Conservation (phyloP, 2,797 vertebrate genomes). For the Myotis planiceps region DNA sequence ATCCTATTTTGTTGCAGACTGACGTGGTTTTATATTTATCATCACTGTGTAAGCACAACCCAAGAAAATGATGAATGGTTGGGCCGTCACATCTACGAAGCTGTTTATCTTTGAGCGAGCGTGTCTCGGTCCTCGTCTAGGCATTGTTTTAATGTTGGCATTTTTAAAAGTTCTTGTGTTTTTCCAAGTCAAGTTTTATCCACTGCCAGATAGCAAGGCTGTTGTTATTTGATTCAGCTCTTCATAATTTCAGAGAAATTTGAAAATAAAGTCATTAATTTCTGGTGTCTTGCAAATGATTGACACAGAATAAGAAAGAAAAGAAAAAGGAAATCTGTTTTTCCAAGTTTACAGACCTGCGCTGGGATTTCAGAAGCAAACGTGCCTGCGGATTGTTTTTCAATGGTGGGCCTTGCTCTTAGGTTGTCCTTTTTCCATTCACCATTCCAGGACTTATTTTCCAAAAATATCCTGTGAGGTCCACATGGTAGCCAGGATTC, state of each 20-base stretch:
- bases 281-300: slow-evolving; percentile 43
- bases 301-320: background rate
- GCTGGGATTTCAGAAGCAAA: slow-evolving; percentile 41
- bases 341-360: slow-evolving; percentile 39
- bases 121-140: background rate
- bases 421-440: slow-evolving; percentile 75
- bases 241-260: slow-evolving; percentile 35
- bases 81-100: background rate
- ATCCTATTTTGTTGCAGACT: background rate
- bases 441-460: slow-evolving; percentile 75
- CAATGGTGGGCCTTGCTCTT: slow-evolving; percentile 40
- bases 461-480: slow-evolving; percentile 76
- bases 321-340: background rate
- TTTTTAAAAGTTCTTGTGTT: background rate
- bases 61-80: background rate
- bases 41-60: background rate
- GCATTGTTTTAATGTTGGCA: slow-evolving; percentile 13
- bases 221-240: slow-evolving; percentile 22
- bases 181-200: slow-evolving; percentile 36
- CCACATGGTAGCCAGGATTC: slow-evolving; percentile 71
- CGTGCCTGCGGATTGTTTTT: slow-evolving; percentile 43
- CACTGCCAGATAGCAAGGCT: background rate
- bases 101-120: background rate
- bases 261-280: slow-evolving; percentile 40
- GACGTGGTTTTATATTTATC: background rate